A percentile compares a stretch with the other conserved stretches of the same genome.
phyloP scores from a whole-genome alignment of 2,797 vertebrate species.

The Malurus leucopterus region DNA sequence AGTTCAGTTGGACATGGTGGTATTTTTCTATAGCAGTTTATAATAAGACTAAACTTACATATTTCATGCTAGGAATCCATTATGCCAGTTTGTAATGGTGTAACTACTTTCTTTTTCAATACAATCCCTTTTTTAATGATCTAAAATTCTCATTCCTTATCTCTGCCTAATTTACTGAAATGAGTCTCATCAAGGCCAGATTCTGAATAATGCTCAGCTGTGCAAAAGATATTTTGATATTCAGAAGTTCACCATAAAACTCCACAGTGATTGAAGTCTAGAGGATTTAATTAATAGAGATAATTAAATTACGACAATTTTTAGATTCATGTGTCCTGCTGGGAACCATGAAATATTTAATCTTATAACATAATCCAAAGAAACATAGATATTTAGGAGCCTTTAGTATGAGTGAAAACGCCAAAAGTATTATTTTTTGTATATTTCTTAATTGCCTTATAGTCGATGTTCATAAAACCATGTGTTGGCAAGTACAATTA shows the following conservation, averaged over 20 bases:
- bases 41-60: background rate
- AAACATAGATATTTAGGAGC: background rate
- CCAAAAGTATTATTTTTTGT: slow-evolving; percentile 43
- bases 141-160: background rate
- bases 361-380: background rate
- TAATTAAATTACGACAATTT: background rate
- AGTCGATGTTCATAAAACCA: slow-evolving; percentile 28
- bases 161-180: slow-evolving; percentile 1
- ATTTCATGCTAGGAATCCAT: background rate
- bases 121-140: background rate
- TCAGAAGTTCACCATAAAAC: background rate
- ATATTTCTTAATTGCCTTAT: slow-evolving; percentile 49
- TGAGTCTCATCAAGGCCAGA: background rate
- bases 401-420: slow-evolving; percentile 1
- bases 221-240: background rate
- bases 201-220: background rate
- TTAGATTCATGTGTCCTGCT: background rate
- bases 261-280: background rate
- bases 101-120: background rate
- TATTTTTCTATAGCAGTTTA: background rate
- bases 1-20: background rate
- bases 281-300: background rate
- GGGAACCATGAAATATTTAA: background rate
- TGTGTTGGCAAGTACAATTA: slow-evolving; percentile 45
- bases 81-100: background rate